A percentile compares a stretch with the other conserved stretches of the same genome.
Conservation (phyloP, 1,140 invertebrate genomes). For the Heliconius hewitsoni region DNA sequence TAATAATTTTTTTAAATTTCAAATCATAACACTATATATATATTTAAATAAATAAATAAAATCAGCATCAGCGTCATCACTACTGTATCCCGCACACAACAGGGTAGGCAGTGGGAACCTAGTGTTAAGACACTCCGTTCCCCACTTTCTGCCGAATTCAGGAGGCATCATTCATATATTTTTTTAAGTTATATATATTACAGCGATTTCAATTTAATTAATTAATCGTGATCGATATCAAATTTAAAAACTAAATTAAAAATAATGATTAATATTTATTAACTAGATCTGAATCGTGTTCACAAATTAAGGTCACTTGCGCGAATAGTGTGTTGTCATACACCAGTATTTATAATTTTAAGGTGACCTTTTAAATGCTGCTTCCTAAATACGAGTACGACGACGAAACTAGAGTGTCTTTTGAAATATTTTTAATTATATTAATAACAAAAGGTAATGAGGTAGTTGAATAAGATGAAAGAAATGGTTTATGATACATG, state of each 20-base stretch:
- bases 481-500: no score
- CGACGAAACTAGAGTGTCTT: background rate
- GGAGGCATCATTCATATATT: no score
- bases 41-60: no score
- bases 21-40: no score
- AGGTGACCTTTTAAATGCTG: conserved; percentile 8
- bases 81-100: no score
- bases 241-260: background rate
- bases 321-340: conserved; percentile 43
- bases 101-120: no score
- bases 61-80: no score
- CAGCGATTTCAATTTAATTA: background rate
- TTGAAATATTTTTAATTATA: background rate
- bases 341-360: conserved; percentile 34
- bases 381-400: background rate
- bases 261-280: background rate
- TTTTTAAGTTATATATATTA: no score
- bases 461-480: background rate
- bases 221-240: background rate
- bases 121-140: no score
- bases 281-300: conserved; percentile 49
- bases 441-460: background rate
- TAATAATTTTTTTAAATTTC: no score
- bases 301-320: conserved; percentile 69
- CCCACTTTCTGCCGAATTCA: no score